Evolutionary conservation across 2,797 vertebrate genomes (phyloP).

Genomic region (Scolopax bukidnonensis): DNA sequence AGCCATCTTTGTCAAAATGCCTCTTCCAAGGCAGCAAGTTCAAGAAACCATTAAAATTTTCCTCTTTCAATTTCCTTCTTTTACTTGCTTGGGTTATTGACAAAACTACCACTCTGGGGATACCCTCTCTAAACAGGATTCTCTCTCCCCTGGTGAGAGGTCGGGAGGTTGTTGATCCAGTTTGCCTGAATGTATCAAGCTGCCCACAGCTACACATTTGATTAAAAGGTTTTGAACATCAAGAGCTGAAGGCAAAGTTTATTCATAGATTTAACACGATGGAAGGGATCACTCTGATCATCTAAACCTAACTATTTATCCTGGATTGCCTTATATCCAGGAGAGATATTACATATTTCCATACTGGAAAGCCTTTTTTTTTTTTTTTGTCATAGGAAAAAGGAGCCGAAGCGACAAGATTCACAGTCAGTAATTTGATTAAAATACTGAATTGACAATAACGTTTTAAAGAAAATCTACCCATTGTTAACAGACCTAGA

Average conservation of each 20-base stretch:
- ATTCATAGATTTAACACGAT: neutral
- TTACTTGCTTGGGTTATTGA: neutral
- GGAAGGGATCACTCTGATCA: neutral
- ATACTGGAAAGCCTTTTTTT: neutral
- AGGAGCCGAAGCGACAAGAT: neutral
- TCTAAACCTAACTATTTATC: neutral
- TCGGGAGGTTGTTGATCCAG: neutral
- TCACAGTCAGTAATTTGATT: neutral
- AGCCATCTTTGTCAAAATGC: neutral
- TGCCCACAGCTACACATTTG: neutral
- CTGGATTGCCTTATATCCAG: neutral
- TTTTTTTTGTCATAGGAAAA: neutral
- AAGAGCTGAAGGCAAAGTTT: neutral
- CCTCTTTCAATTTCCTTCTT: neutral
- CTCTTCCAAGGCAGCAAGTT: neutral
- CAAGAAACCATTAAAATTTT: neutral
- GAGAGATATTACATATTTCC: neutral
- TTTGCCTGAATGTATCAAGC: neutral
- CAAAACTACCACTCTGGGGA: neutral
- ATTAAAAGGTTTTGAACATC: neutral
- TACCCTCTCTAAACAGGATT: neutral
- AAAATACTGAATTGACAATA: neutral
- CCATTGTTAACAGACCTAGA: neutral
- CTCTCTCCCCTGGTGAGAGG: neutral
- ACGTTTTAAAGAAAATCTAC: neutral